phyloP scores from a whole-genome alignment of 2,797 vertebrate species.

The Danio tinwini region DNA sequence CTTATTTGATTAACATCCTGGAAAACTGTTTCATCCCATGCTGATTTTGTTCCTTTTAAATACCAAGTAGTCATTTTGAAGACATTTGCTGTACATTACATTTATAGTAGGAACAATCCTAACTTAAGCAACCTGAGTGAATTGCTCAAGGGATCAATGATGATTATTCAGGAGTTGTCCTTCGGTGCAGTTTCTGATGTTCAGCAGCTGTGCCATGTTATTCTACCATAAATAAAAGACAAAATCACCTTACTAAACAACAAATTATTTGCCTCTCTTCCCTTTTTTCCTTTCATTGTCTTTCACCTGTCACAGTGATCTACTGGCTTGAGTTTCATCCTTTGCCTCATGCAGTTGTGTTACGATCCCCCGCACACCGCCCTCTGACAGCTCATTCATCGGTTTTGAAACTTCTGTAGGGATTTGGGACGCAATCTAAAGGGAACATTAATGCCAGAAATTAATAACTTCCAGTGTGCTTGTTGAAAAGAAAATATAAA shows the following conservation, averaged over 20 bases:
- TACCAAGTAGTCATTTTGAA: neutral
- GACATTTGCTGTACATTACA: neutral
- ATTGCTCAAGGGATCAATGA: neutral
- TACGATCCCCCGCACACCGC: neutral
- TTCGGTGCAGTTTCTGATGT: neutral
- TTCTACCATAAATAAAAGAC: neutral
- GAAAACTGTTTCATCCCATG: neutral
- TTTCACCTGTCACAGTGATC: slow-evolving; percentile 27
- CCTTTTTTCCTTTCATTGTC: neutral
- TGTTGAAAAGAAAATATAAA: slow-evolving; percentile 31
- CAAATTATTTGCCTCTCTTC: neutral
- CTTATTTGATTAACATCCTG: neutral
- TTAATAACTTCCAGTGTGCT: slow-evolving; percentile 44
- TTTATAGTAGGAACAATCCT: neutral
- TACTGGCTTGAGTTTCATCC: slow-evolving; percentile 25
- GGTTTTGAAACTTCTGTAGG: slow-evolving; percentile 52
- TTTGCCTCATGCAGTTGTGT: neutral
- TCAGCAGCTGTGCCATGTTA: neutral
- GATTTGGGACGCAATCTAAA: slow-evolving; percentile 41
- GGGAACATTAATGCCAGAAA: slow-evolving; percentile 46
- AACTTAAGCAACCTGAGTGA: neutral
- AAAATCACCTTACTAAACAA: neutral
- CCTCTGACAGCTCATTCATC: slow-evolving; percentile 41
- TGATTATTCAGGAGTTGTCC: neutral
- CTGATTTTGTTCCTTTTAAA: neutral